Conservation (phyloP, 2,888 invertebrate genomes). For the Drosophila barbarae region DNA sequence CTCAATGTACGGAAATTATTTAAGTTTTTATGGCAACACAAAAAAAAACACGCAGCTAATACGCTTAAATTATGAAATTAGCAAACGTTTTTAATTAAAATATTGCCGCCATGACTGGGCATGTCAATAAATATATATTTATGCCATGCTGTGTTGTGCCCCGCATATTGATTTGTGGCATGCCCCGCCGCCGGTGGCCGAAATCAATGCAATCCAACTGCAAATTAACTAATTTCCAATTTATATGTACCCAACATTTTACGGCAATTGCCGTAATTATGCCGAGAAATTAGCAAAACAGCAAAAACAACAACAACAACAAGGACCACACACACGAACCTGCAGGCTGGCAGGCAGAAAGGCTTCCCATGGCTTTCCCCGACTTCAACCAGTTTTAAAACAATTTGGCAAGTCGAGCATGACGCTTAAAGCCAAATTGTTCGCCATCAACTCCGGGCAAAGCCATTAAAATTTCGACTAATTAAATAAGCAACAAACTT, state of each 20-base stretch:
- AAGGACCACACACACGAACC: not conserved
- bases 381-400: slow-evolving; percentile 16
- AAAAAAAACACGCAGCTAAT: slow-evolving; percentile 34
- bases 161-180: slow-evolving; percentile 47
- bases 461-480: slow-evolving; percentile 35
- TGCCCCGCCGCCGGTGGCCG: slow-evolving; percentile 21
- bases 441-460: slow-evolving; percentile 15
- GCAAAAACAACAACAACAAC: slow-evolving; percentile 4
- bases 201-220: slow-evolving; percentile 37
- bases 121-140: slow-evolving; percentile 30
- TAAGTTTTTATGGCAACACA: slow-evolving; percentile 11
- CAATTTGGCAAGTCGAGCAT: slow-evolving; percentile 20
- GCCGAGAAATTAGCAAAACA: slow-evolving; percentile 37
- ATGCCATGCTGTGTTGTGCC: slow-evolving; percentile 25
- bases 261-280: slow-evolving; percentile 44
- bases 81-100: slow-evolving; percentile 57
- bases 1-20: slow-evolving; percentile 25
- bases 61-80: slow-evolving; percentile 58
- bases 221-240: slow-evolving; percentile 59
- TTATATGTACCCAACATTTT: slow-evolving; percentile 48
- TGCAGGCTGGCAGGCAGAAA: not conserved
- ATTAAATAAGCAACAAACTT: slow-evolving; percentile 35
- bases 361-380: not conserved
- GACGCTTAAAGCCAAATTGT: slow-evolving; percentile 33
- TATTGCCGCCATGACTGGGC: slow-evolving; percentile 30